A percentile compares a stretch with the other conserved stretches of the same genome.
Conservation (phyloP, 2,113 vertebrate species). For the Aldabrachelys gigantea region DNA sequence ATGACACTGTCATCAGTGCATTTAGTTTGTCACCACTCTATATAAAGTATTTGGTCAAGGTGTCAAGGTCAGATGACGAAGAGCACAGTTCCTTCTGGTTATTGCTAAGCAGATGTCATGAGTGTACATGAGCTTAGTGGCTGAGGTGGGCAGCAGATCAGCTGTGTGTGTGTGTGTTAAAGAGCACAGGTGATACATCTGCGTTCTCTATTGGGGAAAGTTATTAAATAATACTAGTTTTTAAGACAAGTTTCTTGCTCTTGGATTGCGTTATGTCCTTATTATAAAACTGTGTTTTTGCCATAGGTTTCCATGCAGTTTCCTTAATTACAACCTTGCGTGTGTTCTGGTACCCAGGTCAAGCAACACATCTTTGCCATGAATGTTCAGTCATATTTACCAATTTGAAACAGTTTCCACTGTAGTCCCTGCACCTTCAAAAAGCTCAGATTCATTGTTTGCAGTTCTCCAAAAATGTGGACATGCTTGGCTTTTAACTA, state of each 20-base stretch:
- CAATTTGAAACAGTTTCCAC: background rate
- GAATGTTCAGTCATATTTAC: background rate
- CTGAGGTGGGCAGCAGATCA: too few species aligned
- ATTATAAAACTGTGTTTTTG: background rate
- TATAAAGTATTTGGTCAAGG: background rate
- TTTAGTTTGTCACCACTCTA: background rate
- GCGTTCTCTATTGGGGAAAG: background rate
- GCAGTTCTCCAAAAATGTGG: background rate
- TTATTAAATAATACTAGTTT: background rate
- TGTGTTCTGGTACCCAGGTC: background rate
- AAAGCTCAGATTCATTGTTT: fast-evolving
- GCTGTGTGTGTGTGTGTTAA: too few species aligned
- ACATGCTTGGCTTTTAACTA: background rate
- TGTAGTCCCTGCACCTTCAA: background rate
- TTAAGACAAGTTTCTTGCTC: background rate
- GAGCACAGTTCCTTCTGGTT: background rate
- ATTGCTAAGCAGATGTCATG: background rate
- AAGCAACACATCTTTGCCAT: background rate
- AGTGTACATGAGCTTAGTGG: too few species aligned
- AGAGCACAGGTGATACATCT: fast-evolving
- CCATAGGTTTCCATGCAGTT: background rate
- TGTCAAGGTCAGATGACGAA: background rate
- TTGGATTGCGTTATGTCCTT: background rate
- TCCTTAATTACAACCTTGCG: background rate
- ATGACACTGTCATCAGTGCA: background rate